Percentiles rank a stretch among this genome's conserved stretches.
Conservation (phyloP, 2,888 invertebrate species). For the Mythimna vitellina region DNA sequence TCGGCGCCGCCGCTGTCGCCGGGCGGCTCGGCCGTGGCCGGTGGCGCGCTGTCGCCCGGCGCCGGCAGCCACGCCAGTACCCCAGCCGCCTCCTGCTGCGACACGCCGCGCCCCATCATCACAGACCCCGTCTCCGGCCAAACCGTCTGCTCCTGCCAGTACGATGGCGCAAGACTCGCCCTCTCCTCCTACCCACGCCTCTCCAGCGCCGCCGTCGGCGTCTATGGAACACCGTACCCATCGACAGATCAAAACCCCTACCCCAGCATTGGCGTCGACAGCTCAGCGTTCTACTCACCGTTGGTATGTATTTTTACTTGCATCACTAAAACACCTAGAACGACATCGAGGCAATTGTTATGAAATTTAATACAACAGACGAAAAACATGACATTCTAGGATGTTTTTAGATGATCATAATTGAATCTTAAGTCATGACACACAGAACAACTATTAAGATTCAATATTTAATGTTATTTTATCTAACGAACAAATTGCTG, state of each 20-base stretch:
- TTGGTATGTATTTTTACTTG: conserved; percentile 93
- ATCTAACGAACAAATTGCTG: conserved; percentile 53
- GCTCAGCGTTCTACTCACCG: conserved; percentile 98
- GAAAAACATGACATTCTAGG: conserved; percentile 29
- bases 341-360: neutral
- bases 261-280: conserved; percentile 97
- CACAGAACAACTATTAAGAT: conserved; percentile 37
- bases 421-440: conserved; percentile 39
- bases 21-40: conserved; percentile 92
- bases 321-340: conserved; percentile 23
- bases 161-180: conserved; percentile 96
- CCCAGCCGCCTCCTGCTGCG: conserved; percentile 94
- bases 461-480: conserved; percentile 55
- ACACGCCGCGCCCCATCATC: conserved; percentile 97
- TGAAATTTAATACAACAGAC: neutral
- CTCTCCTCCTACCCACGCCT: conserved; percentile 95
- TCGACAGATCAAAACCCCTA: conserved; percentile 98
- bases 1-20: conserved; percentile 94
- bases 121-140: conserved; percentile 98
- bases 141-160: conserved; percentile 98
- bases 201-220: conserved; percentile 94
- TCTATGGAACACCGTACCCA: conserved; percentile 96
- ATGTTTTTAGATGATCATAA: conserved; percentile 33
- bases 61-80: conserved; percentile 89
- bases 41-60: conserved; percentile 91